Evolutionary conservation across 2,888 invertebrate genomes (phyloP), one percentile per base, ranked within the genome.

Genomic region (Chrysina gloriosa): DNA sequence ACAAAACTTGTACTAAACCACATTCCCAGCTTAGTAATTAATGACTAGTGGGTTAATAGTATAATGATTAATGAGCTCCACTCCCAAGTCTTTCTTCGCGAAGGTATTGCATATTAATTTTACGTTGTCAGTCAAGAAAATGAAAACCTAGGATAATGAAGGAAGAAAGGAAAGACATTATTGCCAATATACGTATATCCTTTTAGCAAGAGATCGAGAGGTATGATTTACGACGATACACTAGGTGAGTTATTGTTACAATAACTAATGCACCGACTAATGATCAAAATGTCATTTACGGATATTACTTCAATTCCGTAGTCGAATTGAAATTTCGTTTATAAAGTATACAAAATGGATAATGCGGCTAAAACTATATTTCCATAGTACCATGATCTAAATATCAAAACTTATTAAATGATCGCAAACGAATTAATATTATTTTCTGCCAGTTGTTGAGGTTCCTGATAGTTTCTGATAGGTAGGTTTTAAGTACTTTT

Each of bases 21-120:
- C n/a, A 36, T 36, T 36, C n/a, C 2, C 36, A 36, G 14, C n/a
- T 36, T 36, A 36, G 36, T 45, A 27, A 27, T 5, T 50, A 27
- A 14, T 27, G 4, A 47, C n/a, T n/a, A 23, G 23, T 19, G 19
- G 23, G 25, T 14, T 16, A 29, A 45, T 16, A 19, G 7, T 45
- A 19, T 7, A 27, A 50, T 50, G 50, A 50, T 50, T 50, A 27
- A 50, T 29, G 50, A 14, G 3, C 25, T 16, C 19, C 42, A 21
- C 23, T 21, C 25, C 3, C 27, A 48, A 48, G 25, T 11, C 14
- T 48, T 50, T 29, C 50, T 14, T 50, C 27, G 14, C 16, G 21
- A n/a, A n/a, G n/a, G n/a, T 14, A 14, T 50, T 50, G 50, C 14
- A 27, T 29, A 50, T 50, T 50, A 50, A 50, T 29, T 29, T 50